Evolutionary conservation across 2,888 invertebrate genomes (phyloP), one percentile per base, ranked within the genome.

Genomic region (Cynaeus angustus): DNA sequence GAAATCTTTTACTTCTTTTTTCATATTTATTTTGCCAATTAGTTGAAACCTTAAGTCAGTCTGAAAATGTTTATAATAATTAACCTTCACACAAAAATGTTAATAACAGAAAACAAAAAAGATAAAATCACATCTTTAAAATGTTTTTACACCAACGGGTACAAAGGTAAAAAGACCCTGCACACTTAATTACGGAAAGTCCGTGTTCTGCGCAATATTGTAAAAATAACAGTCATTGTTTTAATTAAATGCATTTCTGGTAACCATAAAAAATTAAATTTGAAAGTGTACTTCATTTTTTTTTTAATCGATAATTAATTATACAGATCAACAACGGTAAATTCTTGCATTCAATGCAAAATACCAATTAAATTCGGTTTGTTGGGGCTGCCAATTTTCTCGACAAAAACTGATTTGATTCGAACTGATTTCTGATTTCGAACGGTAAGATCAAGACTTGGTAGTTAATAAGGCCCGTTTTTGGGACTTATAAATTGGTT

Each of bases 31-130:
- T 8, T 37, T 37, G 37, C 37, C 37, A 43, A 43, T 43, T 43
- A 13, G 43, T 43, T 37, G 37, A 37, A 37, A n/a, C 8, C n/a
- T 37, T 37, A 21, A 21, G 21, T 21, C 41, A 56, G 41, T 56
- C 33, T 56, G 7, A 56, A 16, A 56, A 50, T 50, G 16, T 28
- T 50, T 50, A 50, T 13, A 30, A 50, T 41, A 16, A 56, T 56
- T 56, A 56, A 56, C 56, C 56, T 56, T 56, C 33, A 41, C 56
- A 41, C 56, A 38, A 21, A 38, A 41, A 56, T 56, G 56, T 38
- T 56, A 56, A 56, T 41, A n/a, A 38, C 56, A 56, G 21, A 41
- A 41, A 56, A 26, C 7, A 56, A 37, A 37, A 53, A 56, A 16
- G 21, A 56, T 41, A 56, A 41, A 53, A 33, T 9, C 53, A 12